Evolutionary conservation across 1,140 invertebrate species (phyloP).

Genomic region (Plectus sambesii): DNA sequence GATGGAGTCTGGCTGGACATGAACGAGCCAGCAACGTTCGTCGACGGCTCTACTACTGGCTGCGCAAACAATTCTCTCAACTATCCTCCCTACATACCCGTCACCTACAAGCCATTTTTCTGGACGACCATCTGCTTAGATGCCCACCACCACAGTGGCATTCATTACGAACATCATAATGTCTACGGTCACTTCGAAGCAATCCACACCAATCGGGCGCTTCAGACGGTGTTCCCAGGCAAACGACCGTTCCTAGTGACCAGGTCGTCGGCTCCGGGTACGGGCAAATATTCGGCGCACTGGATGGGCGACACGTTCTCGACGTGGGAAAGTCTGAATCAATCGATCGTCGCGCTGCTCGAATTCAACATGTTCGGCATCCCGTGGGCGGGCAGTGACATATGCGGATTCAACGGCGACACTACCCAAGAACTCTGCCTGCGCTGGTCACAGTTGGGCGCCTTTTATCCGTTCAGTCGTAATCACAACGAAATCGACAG

Average conservation of each 20-base stretch:
- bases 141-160: too few species aligned
- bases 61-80: conserved; percentile 25
- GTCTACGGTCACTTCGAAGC: too few species aligned
- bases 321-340: conserved; percentile 49
- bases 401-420: conserved; percentile 45
- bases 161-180: too few species aligned
- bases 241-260: too few species aligned
- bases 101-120: conserved; percentile 15
- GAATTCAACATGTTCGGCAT: conserved; percentile 70
- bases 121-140: too few species aligned
- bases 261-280: conserved; percentile 67
- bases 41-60: too few species aligned
- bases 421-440: conserved; percentile 28
- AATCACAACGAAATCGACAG: conserved; percentile 27
- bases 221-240: too few species aligned
- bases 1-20: conserved; percentile 36
- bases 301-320: conserved; percentile 70
- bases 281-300: conserved; percentile 69
- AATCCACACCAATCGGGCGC: too few species aligned
- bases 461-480: conserved; percentile 52
- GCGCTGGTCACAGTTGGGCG: conserved; percentile 38
- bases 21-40: conserved; percentile 36
- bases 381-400: conserved; percentile 46
- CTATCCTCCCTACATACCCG: too few species aligned
- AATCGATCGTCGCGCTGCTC: conserved; percentile 45